Base-by-base conservation (phyloP, 2,113 vertebrate species). In the Heteronetta atricapilla region DNA sequence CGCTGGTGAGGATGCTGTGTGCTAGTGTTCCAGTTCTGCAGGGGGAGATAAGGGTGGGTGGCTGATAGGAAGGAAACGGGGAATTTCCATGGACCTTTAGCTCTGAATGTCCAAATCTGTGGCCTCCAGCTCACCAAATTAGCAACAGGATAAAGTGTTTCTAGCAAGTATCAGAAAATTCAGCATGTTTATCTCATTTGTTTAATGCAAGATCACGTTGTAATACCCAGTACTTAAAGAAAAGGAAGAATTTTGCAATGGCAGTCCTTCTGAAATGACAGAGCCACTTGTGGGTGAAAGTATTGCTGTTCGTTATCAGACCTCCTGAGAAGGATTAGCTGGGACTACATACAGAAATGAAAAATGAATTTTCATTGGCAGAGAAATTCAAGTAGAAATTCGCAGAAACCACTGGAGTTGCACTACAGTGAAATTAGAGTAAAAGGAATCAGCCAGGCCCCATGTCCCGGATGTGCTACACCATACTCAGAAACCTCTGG, bases 101-200 rank as follows among this genome's bases (percentile, higher is more conserved):
- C 40, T 89, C 28, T 4, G 21, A 34, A 63, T 2, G 10, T 44
- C 28, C 19, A 34, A 38, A 20, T 1, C 0, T 0, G 63, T 42
- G 68, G 36, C 55, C 63, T 74, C 9, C 55, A 50, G 60, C 60
- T 78, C n/a, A 64, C 19, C 40, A 22, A 69, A 82, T 48, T 36
- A 74, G 21, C 48, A 26, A n/a, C 69, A 40, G 33, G 5, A 53
- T 5, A 20, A 36, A 12, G 18, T 10, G 11, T 69, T 89, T 89
- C 69, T 31, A 84, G 60, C 19, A 72, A 66, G 13, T 18, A 52
- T 12, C 0, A 0, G 38, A 73, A 86, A 87, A 14, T 34, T 76
- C 79, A 25, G 8, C 3, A 10, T 9, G 26, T 53, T 85, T 19
- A 16, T 8, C 17, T 66, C 4, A 1, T 31, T 77, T 1, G 0